Evolutionary conservation across 2,113 vertebrate genomes (phyloP), one percentile per base, ranked within the genome.

Genomic region (Seriola rivoliana): DNA sequence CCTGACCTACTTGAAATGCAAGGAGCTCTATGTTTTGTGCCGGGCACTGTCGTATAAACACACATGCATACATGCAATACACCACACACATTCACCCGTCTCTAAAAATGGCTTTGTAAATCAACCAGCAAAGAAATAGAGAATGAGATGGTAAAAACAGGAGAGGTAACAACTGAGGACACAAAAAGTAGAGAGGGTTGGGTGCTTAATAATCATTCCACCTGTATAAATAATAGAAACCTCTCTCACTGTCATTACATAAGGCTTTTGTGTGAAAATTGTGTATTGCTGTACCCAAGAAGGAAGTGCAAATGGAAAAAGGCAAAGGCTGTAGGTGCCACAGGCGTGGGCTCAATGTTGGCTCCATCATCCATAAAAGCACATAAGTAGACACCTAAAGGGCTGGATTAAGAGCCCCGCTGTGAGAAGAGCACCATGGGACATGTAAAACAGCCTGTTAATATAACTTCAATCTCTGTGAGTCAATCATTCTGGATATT

Each of bases 381-480:
- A 84, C 88, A 89, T 77, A 92, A 93, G 92, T 85, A 93, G 91
- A 93, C 83, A 90, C 86, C 90, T 92, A 85, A 92, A 91, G 88
- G 89, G 91, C 87, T 89, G 90, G 83, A 91, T 93, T 91, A 89
- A 85, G 88, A 92, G 83, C 75, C 74, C 86, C 80, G 76, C 90
- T 88, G 87, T 74, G 89, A 82, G 85, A 88, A 74, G 80, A 89
- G 84, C 87, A 88, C 87, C 91, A 83, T 75, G 81, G 91, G 89
- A 94, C 90, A 94, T 93, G 91, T 89, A 92, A 93, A 93, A 92
- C 88, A 92, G 84, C 77, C 75, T 88, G 91, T 91, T 93, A 91
- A 93, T 93, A 90, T 81, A 92, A 89, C 82, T 90, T 81, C 78
- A 78, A 75, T 90, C 88, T 79, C 76, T 63, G 44, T 14, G 81